phyloP scores from a whole-genome alignment of 2,113 vertebrate species.

The Petroica traversi region DNA sequence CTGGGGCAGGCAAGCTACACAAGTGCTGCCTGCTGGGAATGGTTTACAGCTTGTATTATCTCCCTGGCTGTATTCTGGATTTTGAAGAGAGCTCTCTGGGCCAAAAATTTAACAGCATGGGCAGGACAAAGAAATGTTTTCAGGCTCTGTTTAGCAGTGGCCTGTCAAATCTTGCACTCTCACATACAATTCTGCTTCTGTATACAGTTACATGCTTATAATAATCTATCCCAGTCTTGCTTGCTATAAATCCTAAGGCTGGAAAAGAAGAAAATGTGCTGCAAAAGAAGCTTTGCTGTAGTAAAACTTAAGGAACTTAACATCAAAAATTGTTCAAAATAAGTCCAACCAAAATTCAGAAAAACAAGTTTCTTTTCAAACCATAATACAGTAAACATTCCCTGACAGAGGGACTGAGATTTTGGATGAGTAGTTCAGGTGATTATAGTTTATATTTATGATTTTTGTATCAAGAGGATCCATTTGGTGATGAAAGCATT shows the following conservation, averaged over 20 bases:
- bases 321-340: not conserved
- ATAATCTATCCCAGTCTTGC: not conserved
- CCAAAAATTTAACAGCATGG: not conserved
- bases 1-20: not conserved
- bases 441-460: not conserved
- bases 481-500: not conserved
- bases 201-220: not conserved
- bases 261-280: not conserved
- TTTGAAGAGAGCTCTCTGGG: not conserved
- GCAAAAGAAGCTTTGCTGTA: not conserved
- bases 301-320: not conserved
- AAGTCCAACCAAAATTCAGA: not conserved
- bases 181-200: not conserved
- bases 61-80: not conserved
- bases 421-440: not conserved
- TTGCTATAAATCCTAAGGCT: not conserved
- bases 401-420: not conserved
- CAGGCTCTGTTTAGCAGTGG: not conserved
- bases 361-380: not conserved
- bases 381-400: not conserved
- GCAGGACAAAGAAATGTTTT: not conserved
- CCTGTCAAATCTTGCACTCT: not conserved
- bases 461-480: not conserved
- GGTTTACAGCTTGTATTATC: not conserved
- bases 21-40: not conserved